Evolutionary conservation across 1,140 invertebrate genomes (phyloP).

Genomic region (Pachyrhynchus sulphureomaculatus): DNA sequence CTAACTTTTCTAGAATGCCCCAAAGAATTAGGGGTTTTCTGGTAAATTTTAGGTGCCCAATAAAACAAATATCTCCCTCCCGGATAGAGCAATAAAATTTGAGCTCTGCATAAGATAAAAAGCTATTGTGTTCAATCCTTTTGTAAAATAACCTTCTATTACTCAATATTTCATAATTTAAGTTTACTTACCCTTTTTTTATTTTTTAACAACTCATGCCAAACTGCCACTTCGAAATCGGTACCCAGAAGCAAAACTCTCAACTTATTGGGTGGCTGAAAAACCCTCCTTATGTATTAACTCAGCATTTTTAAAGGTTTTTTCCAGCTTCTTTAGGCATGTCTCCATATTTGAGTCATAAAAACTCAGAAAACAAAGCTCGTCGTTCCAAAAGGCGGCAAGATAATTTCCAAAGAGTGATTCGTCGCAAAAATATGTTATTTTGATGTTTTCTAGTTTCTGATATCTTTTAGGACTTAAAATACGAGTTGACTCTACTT

Average conservation of each 20-base stretch:
- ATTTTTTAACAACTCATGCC: slow-evolving; percentile 39
- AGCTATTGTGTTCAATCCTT: slow-evolving; percentile 30
- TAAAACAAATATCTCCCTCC: no score
- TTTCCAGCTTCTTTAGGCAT: slow-evolving; percentile 15
- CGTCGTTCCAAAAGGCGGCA: slow-evolving; percentile 11
- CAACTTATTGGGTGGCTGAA: slow-evolving; percentile 17
- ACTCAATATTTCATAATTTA: neutral
- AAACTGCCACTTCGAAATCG: slow-evolving; percentile 44
- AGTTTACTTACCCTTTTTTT: slow-evolving; percentile 36
- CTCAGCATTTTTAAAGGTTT: slow-evolving; percentile 27
- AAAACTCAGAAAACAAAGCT: slow-evolving; percentile 29
- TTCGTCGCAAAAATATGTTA: slow-evolving; percentile 1
- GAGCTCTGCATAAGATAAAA: no score
- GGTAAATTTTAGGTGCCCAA: no score
- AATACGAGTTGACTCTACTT: slow-evolving; percentile 1
- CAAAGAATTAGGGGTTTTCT: no score
- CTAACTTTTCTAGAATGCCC: no score
- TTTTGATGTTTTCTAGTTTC: neutral
- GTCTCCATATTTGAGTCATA: slow-evolving; percentile 15
- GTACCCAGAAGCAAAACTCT: slow-evolving; percentile 42
- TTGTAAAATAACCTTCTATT: neutral
- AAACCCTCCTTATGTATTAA: slow-evolving; percentile 22
- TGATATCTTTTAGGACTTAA: neutral
- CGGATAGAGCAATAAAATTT: no score
- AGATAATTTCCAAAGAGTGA: slow-evolving; percentile 29